Base-by-base conservation (phyloP, 1,140 invertebrate species). In the Zaprionus davidi region DNA sequence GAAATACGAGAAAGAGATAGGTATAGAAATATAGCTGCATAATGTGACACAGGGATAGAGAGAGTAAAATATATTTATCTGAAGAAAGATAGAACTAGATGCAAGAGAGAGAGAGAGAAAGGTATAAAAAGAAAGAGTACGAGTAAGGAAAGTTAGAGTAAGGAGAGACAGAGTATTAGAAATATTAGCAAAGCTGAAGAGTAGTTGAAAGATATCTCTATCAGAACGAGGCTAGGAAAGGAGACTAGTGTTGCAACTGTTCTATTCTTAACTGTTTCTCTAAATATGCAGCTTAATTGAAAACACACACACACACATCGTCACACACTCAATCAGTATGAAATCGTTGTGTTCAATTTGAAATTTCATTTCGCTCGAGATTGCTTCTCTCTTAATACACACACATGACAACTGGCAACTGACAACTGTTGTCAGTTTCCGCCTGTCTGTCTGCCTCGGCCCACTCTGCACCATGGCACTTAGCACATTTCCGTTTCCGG, bases 401-500 rank as follows among this genome's bases (percentile, higher is more conserved):
- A 7, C 44, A 24, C 49, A 51, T 51, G 44, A 65, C 46, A 65
- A 55, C 28, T 64, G 62, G 36, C 20, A 64, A 55, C 26, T 51
- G 49, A 55, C 20, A 64, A 64, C 63, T 26, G 49, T 65, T 65
- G 63, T 63, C 63, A 49, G 44, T 15, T 51, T 24, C 9, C 22
- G 15, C 13, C 22, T 65, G 44, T 15, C 34, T 36, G 36, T 46
- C 24, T 15, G 38, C 15, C 38, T 44, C 9, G 9, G 4, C 38
- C 44, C 31, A 13, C 31, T 56, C 13, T 66, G 41, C 53, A 63
- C 59, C 20, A 36, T 60, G 71, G 65, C 71, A 70, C 41, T 72
- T 76, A 49, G 34, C 72, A 83, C 81, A 80, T 69, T 73, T 77
- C 71, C 68, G 53, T 74, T 74, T 34, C 46, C 46, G n/a, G 36